Base-by-base conservation (phyloP, 2,113 vertebrate species). In the Apteryx owenii region DNA sequence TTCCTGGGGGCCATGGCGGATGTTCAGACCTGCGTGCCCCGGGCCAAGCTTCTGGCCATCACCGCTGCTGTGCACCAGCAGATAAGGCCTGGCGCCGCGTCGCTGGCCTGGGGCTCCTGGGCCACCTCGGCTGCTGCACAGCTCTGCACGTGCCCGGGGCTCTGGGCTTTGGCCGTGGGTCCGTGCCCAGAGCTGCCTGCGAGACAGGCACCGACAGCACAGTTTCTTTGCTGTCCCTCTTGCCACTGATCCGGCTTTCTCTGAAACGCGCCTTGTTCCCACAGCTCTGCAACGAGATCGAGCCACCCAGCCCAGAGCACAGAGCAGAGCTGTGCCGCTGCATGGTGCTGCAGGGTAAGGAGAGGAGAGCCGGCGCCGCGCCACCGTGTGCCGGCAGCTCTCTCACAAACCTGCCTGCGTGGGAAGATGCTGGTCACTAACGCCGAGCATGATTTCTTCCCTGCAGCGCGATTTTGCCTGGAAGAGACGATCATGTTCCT, bases 401-500 rank as follows among this genome's bases (percentile, higher is more conserved):
- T 73, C 18, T 29, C 28, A 17, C 60, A 29, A 26, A 29, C 48
- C 46, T 42, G 5, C 3, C 19, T 3, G 4, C 25, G 9, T 2
- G 13, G 69, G 8, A 19, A 16, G 46, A 53, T 23, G 29, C 58
- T 54, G 40, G 14, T 31, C 44, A 60, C 60, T 64, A 17, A n/a
- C 4, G 22, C 26, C 50, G 56, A 33, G 50, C 9, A 29, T 1
- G 7, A 17, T 84, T 62, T 53, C 36, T 51, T 84, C 29, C 68
- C 46, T 1, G 2, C 69, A 72, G 58, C 18, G 3, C 9, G 1
- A 21, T 36, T 29, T 6, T 31, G 8, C 48, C 31, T 60, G 0
- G 9, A 40, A 36, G 28, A 71, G n/a, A 40, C 12, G 2, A 22
- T 28, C 10, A 5, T 8, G 9, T 40, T n/a, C 33, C 81, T 72